These are phyloP conservation scores for Apteryx mantelli DNA, from an alignment of 2,113 vertebrate genomes.

Conservation along the genomic window DNA sequence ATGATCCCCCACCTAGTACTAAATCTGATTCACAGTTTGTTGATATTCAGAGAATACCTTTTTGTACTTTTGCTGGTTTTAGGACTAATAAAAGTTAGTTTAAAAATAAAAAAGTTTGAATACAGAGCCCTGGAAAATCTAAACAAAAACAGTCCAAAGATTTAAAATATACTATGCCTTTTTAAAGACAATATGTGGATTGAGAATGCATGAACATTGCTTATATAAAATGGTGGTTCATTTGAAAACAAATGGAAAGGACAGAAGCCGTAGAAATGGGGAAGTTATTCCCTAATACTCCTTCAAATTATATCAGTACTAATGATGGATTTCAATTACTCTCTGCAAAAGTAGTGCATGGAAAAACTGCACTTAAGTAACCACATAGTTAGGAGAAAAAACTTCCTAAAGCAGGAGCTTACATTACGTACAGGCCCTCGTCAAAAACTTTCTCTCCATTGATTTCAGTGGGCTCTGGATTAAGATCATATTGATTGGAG, in stretches of 20 bases:
- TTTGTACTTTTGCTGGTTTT: not conserved
- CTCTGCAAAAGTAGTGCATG: not conserved
- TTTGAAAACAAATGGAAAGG: not conserved
- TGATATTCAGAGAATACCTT: not conserved
- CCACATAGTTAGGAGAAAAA: not conserved
- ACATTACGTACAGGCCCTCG: not conserved
- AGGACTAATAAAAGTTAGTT: not conserved
- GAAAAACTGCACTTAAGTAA: slow-evolving; percentile 16
- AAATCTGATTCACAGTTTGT: not conserved
- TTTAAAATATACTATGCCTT: not conserved
- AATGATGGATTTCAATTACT: not conserved
- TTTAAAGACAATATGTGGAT: not conserved
- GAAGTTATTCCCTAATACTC: not conserved
- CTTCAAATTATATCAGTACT: not conserved
- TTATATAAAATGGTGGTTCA: not conserved
- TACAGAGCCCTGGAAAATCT: not conserved
- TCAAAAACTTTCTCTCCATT: slow-evolving; percentile 16
- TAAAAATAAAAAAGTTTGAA: not conserved
- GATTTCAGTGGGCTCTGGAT: slow-evolving; percentile 22
- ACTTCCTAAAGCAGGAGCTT: not conserved
- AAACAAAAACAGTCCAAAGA: not conserved
- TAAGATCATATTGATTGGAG: slow-evolving; percentile 2
- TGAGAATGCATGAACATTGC: not conserved
- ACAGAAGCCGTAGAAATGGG: not conserved
- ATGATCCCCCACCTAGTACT: not conserved